Percentiles rank a stretch among this genome's conserved stretches.
phyloP scores from a whole-genome alignment of 2,888 invertebrate genomes.

The Achlya flavicornis region DNA sequence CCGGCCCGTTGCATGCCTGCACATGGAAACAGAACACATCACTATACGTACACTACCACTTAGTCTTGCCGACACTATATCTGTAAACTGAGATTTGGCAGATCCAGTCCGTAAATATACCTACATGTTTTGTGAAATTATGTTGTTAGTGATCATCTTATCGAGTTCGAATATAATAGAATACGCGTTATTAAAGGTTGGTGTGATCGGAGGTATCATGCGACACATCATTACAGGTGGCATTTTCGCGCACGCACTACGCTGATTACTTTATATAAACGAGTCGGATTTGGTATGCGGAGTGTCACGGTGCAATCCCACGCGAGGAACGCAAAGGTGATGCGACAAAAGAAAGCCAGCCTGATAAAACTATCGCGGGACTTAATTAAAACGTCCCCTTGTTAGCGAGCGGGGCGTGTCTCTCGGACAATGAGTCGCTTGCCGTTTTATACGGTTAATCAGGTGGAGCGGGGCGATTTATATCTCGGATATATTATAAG shows the following conservation, averaged over 20 bases:
- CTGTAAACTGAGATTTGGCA: too few relatives aligned
- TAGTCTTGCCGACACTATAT: too few relatives aligned
- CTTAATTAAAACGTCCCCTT: constrained; percentile 57
- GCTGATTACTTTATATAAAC: too few relatives aligned
- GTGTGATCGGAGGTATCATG: constrained; percentile 32
- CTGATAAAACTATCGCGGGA: constrained; percentile 52
- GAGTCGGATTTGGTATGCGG: too few relatives aligned
- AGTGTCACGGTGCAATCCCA: constrained; percentile 14
- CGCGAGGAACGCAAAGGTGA: constrained; percentile 14
- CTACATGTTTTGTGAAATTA: too few relatives aligned
- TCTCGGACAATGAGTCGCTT: constrained; percentile 30
- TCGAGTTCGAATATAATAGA: not conserved
- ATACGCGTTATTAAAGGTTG: not conserved
- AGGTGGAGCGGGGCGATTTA: constrained; percentile 39
- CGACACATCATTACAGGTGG: constrained; percentile 45
- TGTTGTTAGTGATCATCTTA: not conserved
- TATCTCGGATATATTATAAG: constrained; percentile 14
- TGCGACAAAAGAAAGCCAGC: constrained; percentile 39
- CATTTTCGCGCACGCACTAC: constrained; percentile 36
- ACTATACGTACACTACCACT: too few relatives aligned
- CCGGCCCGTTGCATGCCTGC: constrained; percentile 81
- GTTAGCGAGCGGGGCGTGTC: constrained; percentile 32
- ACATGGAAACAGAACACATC: constrained; percentile 21
- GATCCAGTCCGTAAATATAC: too few relatives aligned
- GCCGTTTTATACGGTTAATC: constrained; percentile 44